Conservation (phyloP, 2,113 vertebrate genomes). For the Pangasianodon gigas region DNA sequence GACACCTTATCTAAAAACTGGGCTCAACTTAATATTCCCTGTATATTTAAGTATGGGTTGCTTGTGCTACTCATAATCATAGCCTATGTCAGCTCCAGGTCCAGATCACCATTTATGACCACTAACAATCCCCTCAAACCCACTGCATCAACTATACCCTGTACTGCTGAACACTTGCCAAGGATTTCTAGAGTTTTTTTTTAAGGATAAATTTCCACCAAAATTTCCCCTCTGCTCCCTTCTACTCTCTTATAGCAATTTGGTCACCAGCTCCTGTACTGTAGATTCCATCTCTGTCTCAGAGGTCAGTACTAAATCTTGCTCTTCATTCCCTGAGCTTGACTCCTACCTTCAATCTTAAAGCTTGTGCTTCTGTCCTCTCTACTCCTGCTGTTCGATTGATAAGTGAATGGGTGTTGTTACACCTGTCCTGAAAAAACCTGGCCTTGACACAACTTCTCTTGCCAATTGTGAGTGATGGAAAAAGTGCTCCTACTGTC, state of each 20-base stretch:
- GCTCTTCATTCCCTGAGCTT: background rate
- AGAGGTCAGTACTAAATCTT: background rate
- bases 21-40: background rate
- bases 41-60: background rate
- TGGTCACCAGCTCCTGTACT: background rate
- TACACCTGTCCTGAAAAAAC: constrained; percentile 7
- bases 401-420: background rate
- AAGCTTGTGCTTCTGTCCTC: background rate
- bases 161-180: background rate
- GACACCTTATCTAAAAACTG: background rate
- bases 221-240: no score
- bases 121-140: background rate
- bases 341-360: background rate
- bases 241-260: background rate
- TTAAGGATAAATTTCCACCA: background rate
- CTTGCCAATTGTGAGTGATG: constrained; percentile 6
- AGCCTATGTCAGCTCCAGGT: background rate
- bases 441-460: constrained; percentile 5
- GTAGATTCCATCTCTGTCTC: background rate
- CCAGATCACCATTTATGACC: background rate
- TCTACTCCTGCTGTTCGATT: background rate
- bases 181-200: background rate
- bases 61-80: background rate
- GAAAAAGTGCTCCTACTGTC: background rate
- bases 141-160: background rate